A percentile compares a stretch with the other conserved stretches of the same genome.
Evolutionary conservation across 2,797 vertebrate species (phyloP).

Genomic region (Anisognathus igniventris): DNA sequence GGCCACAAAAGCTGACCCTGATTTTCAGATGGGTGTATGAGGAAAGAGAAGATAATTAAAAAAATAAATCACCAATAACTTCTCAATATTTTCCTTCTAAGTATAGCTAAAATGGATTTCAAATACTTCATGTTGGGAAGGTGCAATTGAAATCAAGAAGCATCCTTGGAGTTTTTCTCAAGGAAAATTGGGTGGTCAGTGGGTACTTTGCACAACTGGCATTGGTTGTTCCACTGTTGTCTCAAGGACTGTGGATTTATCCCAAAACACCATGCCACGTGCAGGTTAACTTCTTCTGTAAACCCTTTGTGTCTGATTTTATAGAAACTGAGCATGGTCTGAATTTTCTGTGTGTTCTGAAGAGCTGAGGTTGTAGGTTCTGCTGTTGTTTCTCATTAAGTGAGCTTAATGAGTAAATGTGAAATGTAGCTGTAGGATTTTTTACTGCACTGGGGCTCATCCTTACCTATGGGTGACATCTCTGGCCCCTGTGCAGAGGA

Average conservation of each 20-base stretch:
- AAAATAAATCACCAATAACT: not conserved
- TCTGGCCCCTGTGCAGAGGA: not conserved
- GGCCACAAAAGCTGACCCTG: not conserved
- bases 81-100: not conserved
- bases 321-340: not conserved
- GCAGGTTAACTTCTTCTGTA: not conserved
- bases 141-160: not conserved
- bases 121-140: not conserved
- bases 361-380: not conserved
- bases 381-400: not conserved
- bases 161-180: not conserved
- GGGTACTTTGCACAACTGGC: not conserved
- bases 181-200: not conserved
- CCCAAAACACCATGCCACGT: not conserved
- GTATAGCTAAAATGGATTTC: constrained; percentile 13
- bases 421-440: not conserved
- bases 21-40: not conserved
- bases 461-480: not conserved
- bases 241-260: not conserved
- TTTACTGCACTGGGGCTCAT: not conserved
- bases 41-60: not conserved
- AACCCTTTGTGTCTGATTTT: not conserved
- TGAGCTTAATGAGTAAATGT: not conserved
- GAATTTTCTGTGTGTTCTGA: not conserved
- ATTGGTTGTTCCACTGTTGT: not conserved